phyloP scores from a whole-genome alignment of 2,797 vertebrate genomes.

The Acipenser ruthenus region DNA sequence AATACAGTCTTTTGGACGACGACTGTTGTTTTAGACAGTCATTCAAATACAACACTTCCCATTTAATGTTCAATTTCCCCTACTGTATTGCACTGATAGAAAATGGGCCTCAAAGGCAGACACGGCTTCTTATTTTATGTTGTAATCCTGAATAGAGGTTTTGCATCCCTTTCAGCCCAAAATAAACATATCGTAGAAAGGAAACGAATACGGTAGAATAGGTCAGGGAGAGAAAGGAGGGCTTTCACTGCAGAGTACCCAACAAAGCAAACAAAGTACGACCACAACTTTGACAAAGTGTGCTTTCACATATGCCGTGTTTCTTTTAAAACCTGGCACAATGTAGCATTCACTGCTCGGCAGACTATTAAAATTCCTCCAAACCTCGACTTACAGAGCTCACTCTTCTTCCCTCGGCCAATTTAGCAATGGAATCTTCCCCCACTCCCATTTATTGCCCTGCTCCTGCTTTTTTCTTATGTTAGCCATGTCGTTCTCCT shows the following conservation, averaged over 20 bases:
- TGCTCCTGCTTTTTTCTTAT: too few species aligned
- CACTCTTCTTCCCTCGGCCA: not conserved
- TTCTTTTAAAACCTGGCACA: slow-evolving; percentile 16
- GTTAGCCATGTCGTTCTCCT: too few species aligned
- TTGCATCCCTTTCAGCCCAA: not conserved
- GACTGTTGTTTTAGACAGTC: too few species aligned
- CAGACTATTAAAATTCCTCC: slow-evolving; percentile 20
- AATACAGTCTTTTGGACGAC: too few species aligned
- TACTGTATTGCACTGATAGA: not conserved
- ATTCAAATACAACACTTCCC: too few species aligned
- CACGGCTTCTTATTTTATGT: not conserved
- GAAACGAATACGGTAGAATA: slow-evolving; percentile 19
- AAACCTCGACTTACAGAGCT: slow-evolving; percentile 21
- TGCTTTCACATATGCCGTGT: not conserved
- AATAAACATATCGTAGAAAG: not conserved
- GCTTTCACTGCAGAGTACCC: slow-evolving; percentile 21
- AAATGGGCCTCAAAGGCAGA: not conserved
- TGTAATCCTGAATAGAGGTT: not conserved
- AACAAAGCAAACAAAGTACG: not conserved
- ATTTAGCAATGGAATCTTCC: not conserved
- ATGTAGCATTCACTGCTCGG: slow-evolving; percentile 29
- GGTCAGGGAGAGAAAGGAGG: slow-evolving; percentile 20
- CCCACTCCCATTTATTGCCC: too few species aligned
- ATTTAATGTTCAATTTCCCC: too few species aligned
- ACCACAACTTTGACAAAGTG: not conserved